Conservation (phyloP, 2,797 vertebrate species). For the Selene dorsalis region DNA sequence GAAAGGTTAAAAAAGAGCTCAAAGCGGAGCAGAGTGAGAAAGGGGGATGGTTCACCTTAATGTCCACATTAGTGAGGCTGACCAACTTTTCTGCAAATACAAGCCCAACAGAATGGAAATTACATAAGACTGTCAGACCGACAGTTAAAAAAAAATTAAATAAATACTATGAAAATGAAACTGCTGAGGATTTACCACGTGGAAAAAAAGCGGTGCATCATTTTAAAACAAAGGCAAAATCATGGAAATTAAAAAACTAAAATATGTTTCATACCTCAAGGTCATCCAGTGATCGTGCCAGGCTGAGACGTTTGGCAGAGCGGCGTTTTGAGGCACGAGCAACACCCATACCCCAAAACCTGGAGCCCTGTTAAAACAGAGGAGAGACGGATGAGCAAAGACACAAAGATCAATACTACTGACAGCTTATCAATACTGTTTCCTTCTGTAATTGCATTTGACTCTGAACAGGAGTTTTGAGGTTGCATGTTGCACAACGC, state of each 20-base stretch:
- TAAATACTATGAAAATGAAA: not conserved
- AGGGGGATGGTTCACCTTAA: slow-evolving; percentile 29
- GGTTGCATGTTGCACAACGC: not conserved
- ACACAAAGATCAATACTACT: not conserved
- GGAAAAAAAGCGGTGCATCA: not conserved
- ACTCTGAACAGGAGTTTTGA: not conserved
- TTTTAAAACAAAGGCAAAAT: not conserved
- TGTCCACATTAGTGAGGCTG: slow-evolving; percentile 31
- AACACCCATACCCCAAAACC: slow-evolving; percentile 83
- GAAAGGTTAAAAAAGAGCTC: slow-evolving; percentile 66
- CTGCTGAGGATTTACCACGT: not conserved
- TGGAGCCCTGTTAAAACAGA: slow-evolving; percentile 80
- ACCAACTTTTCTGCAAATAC: slow-evolving; percentile 11
- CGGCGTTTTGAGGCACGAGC: slow-evolving; percentile 87
- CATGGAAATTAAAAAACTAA: not conserved
- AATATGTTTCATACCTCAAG: slow-evolving; percentile 87
- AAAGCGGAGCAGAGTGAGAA: slow-evolving; percentile 42
- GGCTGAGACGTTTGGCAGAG: slow-evolving; percentile 89
- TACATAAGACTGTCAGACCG: not conserved
- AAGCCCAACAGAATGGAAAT: slow-evolving; percentile 1
- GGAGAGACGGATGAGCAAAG: slow-evolving; percentile 16
- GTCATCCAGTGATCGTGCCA: slow-evolving; percentile 95
- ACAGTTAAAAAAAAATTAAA: not conserved
- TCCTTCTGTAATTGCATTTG: not conserved
- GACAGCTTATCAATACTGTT: not conserved